Conservation (phyloP, 2,888 invertebrate genomes). For the Drosophila rellima region DNA sequence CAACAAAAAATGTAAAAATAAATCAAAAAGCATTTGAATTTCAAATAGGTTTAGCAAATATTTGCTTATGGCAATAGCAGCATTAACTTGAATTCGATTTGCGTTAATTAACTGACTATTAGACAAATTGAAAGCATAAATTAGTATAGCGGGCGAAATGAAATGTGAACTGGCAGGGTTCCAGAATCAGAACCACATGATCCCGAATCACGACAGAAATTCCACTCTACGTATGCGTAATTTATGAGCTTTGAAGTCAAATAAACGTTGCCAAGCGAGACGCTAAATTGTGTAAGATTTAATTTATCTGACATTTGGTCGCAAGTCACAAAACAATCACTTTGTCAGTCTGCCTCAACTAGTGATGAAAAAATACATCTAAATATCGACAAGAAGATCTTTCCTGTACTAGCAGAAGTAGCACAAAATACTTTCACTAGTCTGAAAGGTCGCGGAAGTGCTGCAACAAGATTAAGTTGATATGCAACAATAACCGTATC, state of each 20-base stretch:
- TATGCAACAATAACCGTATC: conserved; percentile 71
- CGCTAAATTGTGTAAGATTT: conserved; percentile 43
- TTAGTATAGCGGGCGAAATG: conserved; percentile 17
- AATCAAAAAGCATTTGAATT: conserved; percentile 53
- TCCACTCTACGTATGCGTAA: conserved; percentile 58
- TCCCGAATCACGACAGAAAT: conserved; percentile 21
- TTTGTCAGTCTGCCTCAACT: conserved; percentile 22
- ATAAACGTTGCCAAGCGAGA: conserved; percentile 13
- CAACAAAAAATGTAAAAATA: conserved; percentile 12
- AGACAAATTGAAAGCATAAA: conserved; percentile 57
- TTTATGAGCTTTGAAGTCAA: conserved; percentile 53
- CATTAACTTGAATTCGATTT: conserved; percentile 29
- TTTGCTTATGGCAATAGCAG: conserved; percentile 42
- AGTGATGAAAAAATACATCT: not conserved
- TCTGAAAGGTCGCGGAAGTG: conserved; percentile 73
- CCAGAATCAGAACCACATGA: conserved; percentile 5
- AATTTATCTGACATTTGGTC: conserved; percentile 52
- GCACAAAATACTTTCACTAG: no score
- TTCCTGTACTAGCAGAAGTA: no score
- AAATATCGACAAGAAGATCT: no score
- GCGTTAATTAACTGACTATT: conserved; percentile 65
- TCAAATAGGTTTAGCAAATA: conserved; percentile 55
- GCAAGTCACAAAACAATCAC: conserved; percentile 49
- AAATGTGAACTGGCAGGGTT: conserved; percentile 22
- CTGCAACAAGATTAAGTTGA: conserved; percentile 56